Evolutionary conservation across 2,797 vertebrate species (phyloP).

Genomic region (Propithecus perrieri): DNA sequence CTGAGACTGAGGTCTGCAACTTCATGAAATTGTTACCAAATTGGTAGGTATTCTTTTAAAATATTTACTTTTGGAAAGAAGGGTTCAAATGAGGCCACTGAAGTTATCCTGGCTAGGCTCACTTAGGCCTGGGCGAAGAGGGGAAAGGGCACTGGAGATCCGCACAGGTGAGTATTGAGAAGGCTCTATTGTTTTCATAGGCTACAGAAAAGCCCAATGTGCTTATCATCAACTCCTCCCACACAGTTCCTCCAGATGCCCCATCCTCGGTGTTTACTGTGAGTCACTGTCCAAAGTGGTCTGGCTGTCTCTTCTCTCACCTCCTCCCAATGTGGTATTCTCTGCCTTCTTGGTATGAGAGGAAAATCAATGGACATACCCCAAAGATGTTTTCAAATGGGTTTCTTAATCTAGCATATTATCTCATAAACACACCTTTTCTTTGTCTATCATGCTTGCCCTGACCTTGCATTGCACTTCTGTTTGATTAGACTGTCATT

Average conservation of each 20-base stretch:
- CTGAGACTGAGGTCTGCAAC: not conserved
- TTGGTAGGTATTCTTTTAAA: slow-evolving; percentile 9
- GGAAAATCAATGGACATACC: not conserved
- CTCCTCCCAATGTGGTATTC: not conserved
- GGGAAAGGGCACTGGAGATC: not conserved
- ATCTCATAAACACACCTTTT: not conserved
- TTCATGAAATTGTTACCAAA: slow-evolving; percentile 16
- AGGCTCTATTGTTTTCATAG: slow-evolving; percentile 13
- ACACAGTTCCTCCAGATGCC: not conserved
- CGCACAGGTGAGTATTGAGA: not conserved
- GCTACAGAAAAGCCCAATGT: not conserved
- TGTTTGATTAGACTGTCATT: not conserved
- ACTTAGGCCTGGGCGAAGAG: not conserved
- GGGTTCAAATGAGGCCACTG: not conserved
- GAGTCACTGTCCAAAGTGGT: not conserved
- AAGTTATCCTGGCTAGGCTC: not conserved
- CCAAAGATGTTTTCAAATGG: not conserved
- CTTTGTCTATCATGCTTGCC: not conserved
- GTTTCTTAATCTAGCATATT: not conserved
- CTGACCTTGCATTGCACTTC: not conserved
- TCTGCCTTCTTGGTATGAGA: not conserved
- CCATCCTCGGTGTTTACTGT: not conserved
- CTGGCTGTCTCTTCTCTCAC: not conserved
- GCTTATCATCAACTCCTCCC: not conserved
- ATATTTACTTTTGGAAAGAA: slow-evolving; percentile 41